Base-by-base conservation (phyloP, 53 echinoderm and acorn worm species). In the Crossaster papposus region DNA sequence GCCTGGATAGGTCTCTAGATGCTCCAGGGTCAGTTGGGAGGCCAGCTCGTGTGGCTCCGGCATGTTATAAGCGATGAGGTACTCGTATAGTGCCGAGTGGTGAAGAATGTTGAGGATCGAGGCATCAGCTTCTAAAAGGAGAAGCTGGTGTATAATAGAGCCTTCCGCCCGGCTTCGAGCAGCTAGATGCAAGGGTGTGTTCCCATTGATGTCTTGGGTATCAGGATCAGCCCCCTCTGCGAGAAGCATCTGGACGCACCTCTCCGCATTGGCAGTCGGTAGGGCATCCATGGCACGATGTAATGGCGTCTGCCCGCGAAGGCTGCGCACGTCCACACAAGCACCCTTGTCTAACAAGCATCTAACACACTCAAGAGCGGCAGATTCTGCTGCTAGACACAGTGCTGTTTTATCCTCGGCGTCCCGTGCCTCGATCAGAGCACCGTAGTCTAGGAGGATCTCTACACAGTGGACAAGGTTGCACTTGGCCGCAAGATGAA, bases 111-210 rank as follows among this genome's bases (percentile, higher is more conserved):
- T 94, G 51, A 51, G 85, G 44, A 92, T 72, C 34, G 91, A 85
- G 15, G 90, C 52, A 63, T 94, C 89, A 15, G 94, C 92, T 23
- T 92, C 92, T 2, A 75, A 65, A 31, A 89, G 80, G 0, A 94
- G 64, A 17, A 94, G 84, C 30, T 83, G 72, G 14, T 89, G 80
- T 29, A 92, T 86, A 24, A 92, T 80, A 6, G 72, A 82, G 14
- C 83, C 83, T 33, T 78, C 52, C 0, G 90, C 75, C 22, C 84
- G 86, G 28, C 71, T 65, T 1, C 79, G 85, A 4, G 92, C 79
- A n/a, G 92, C 94, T 54, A 89, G 89, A 72, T 94, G 94, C 9
- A 94, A 70, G 28, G 94, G 92, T n/a, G 94, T 94, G 81, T 94
- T 81, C 50, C 94, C 94, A n/a, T 81, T 74, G 50, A 71, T 63